These are phyloP conservation scores for Synergus gifuensis DNA, from an alignment of 2,888 invertebrate genomes.

Conservation along the genomic window DNA sequence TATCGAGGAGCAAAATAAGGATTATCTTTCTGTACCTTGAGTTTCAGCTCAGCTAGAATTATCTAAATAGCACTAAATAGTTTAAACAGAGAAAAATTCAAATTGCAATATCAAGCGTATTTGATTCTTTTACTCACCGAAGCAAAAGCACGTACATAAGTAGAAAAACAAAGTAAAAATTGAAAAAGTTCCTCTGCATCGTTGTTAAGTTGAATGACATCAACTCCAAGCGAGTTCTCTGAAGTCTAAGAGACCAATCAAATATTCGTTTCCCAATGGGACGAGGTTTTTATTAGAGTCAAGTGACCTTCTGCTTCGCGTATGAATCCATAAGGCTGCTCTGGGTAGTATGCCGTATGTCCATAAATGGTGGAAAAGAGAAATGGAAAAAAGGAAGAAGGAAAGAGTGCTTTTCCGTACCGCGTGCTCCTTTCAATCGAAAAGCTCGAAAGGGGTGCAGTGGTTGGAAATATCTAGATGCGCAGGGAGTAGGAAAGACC, in stretches of 20 bases:
- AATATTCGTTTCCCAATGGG: conserved; percentile 49
- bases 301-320: conserved; percentile 42
- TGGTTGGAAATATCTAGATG: not conserved
- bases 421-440: conserved; percentile 10
- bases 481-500: not conserved
- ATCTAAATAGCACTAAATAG: too few species aligned
- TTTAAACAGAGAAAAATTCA: too few species aligned
- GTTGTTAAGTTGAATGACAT: conserved; percentile 38
- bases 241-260: conserved; percentile 48
- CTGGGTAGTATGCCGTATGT: not conserved
- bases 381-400: not conserved
- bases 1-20: not conserved
- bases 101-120: not conserved
- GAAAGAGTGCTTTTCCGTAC: not conserved
- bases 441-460: not conserved
- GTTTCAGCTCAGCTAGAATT: too few species aligned
- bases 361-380: conserved; percentile 22
- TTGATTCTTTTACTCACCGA: not conserved
- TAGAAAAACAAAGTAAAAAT: not conserved
- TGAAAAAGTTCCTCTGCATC: not conserved
- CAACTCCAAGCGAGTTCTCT: conserved; percentile 45
- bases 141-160: not conserved
- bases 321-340: conserved; percentile 50
- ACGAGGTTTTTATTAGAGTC: conserved; percentile 49
- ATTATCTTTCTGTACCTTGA: not conserved